Evolutionary conservation across 2,797 vertebrate genomes (phyloP).

Genomic region (Acrossocheilus fasciatus): DNA sequence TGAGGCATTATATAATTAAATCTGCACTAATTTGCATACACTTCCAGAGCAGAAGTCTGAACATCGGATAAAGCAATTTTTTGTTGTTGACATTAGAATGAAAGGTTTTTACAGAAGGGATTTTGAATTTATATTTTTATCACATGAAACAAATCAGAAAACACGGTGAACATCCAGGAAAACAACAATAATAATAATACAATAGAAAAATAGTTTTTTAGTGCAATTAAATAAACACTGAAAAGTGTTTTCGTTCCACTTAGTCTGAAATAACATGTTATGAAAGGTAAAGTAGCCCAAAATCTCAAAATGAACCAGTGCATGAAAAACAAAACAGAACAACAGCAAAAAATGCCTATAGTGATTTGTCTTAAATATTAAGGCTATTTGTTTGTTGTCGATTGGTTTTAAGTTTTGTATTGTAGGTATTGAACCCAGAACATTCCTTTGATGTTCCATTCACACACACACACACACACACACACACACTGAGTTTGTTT

Average conservation of each 20-base stretch:
- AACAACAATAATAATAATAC: too few relatives aligned
- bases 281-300: background rate
- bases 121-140: background rate
- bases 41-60: background rate
- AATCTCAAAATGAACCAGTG: background rate
- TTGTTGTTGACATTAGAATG: background rate
- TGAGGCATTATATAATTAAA: background rate
- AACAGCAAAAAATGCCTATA: too few relatives aligned
- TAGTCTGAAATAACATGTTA: background rate
- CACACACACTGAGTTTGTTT: constrained; percentile 26
- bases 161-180: too few relatives aligned
- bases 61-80: background rate
- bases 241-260: background rate
- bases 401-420: background rate
- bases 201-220: too few relatives aligned
- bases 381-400: background rate
- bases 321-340: background rate
- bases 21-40: background rate
- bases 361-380: background rate
- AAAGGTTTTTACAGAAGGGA: background rate
- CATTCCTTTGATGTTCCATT: background rate
- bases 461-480: background rate
- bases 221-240: too few relatives aligned
- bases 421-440: background rate
- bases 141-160: background rate